Evolutionary conservation across 2,113 vertebrate species (phyloP).

Genomic region (Abramis brama): DNA sequence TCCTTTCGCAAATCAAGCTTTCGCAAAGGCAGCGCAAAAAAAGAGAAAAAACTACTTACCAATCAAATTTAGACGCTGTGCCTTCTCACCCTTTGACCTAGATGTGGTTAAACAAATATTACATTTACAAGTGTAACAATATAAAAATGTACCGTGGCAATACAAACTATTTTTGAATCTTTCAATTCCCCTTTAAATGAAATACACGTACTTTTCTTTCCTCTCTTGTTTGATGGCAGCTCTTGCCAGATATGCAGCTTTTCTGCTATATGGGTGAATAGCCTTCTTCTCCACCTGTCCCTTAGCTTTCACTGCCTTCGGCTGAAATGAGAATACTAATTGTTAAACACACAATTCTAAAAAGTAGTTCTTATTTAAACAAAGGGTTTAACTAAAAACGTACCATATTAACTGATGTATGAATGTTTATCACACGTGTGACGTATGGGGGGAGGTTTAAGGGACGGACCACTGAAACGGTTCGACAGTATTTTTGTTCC

Average conservation of each 20-base stretch:
- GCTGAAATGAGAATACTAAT: constrained; percentile 69
- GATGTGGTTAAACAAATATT: constrained; percentile 15
- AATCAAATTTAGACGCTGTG: constrained; percentile 82
- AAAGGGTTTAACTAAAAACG: not conserved
- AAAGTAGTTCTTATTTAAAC: not conserved
- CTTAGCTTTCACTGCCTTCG: constrained; percentile 83
- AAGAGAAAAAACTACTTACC: constrained; percentile 77
- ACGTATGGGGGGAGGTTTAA: not conserved
- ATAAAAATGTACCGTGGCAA: not conserved
- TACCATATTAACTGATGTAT: constrained; percentile 12
- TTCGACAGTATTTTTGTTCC: constrained; percentile 43
- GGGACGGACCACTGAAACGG: not conserved
- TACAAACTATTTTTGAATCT: too few relatives aligned
- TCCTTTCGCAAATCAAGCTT: not conserved
- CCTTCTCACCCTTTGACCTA: constrained; percentile 88
- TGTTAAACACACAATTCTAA: not conserved
- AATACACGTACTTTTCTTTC: constrained; percentile 81
- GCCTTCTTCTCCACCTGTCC: constrained; percentile 81
- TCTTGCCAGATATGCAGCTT: constrained; percentile 87
- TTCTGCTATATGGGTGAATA: constrained; percentile 93
- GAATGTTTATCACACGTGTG: not conserved
- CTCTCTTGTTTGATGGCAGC: constrained; percentile 83
- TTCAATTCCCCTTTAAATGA: not conserved
- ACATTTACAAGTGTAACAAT: not conserved
- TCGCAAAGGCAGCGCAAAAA: too few relatives aligned